Base-by-base conservation (phyloP, 2,113 vertebrate species). In the Epinephelus fuscoguttatus region DNA sequence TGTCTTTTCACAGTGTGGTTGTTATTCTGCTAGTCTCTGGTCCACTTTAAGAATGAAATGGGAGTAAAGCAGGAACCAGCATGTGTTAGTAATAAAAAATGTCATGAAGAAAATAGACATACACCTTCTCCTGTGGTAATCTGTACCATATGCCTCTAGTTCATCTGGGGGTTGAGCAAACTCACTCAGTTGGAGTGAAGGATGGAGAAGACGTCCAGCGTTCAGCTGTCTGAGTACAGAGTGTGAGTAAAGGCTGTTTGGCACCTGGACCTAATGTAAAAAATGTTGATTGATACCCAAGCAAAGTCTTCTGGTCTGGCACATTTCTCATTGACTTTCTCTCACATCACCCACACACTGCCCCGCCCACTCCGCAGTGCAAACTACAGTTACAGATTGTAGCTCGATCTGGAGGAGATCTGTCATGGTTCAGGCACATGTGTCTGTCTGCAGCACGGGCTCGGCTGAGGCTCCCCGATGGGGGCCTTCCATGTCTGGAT, bases 31-130 rank as follows among this genome's bases (percentile, higher is more conserved):
- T 84, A 61, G 71, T 79, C 55, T 56, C 53, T 17, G 81, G 75
- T 81, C 45, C 78, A 78, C 68, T 63, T 37, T 18, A 57, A 80
- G 55, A 84, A 85, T 77, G 79, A 91, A 91, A 88, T 70, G 66
- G 75, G 67, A 80, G 75, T 70, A 66, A 82, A 76, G 77, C 81
- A 83, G 78, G 67, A 90, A 84, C 64, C 56, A 59, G 83, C 93
- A 95, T 87, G 59, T 94, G 93, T 89, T 93, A 87, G 83, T 68
- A 90, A 94, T 94, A 93, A 93, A 90, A 91, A 74, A 83, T 78
- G 82, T 76, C 90, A 91, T 68, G 78, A 84, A 70, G 49, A 59
- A 88, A 88, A 85, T 76, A 47, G 68, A 87, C 87, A 78, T 76
- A 60, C 81, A 94, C 92, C 92, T 94, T 92, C 90, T 89, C 86